Base-by-base conservation (phyloP, 1,140 invertebrate species). In the Drosophila willistoni region DNA sequence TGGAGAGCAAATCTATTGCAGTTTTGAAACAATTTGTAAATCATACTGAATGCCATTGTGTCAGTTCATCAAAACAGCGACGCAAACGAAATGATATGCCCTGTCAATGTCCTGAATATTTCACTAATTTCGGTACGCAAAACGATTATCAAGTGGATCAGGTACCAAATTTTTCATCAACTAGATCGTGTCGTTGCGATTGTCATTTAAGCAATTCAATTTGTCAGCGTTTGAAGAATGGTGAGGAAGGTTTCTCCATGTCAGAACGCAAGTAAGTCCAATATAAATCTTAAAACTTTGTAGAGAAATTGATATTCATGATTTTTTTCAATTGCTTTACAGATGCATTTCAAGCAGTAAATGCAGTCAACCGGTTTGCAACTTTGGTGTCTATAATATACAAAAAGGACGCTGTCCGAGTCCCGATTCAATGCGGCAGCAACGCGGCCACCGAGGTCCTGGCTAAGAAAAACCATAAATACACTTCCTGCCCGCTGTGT, bases 31-130 rank as follows among this genome's bases (percentile, higher is more conserved):
- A 7, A 4, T 56, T 91, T 54, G 64, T 61, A 7, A 91, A 91
- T 51, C 86, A 91, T 72, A 91, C 90, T 1, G 84, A 90, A 63
- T 91, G 90, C 61, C 74, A 73, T 4, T 91, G 90, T 60, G 73
- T 79, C 13, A 33, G 33, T n/a, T 39, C 12, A 0, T 33, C 14
- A 39, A 72, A 56, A 10, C 61, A 71, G 17, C 78, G 90, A 5
- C 76, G 73, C 22, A 91, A 91, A 29, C 77, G 90, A 6, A 51
- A 22, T 51, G 84, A 80, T 61, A 64, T 72, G 1, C 41, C 25
- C 19, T 91, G 90, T 19, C 74, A 68, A 34, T 91, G 90, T 57
- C 90, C 90, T 41, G 78, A 60, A 54, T 86, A 91, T 54, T 91
- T 91, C 14, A 80, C 29, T 10, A 77, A 84, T 51, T 91, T 91